phyloP scores from a whole-genome alignment of 2,797 vertebrate species.

The Chaetophractus vellerosus region DNA sequence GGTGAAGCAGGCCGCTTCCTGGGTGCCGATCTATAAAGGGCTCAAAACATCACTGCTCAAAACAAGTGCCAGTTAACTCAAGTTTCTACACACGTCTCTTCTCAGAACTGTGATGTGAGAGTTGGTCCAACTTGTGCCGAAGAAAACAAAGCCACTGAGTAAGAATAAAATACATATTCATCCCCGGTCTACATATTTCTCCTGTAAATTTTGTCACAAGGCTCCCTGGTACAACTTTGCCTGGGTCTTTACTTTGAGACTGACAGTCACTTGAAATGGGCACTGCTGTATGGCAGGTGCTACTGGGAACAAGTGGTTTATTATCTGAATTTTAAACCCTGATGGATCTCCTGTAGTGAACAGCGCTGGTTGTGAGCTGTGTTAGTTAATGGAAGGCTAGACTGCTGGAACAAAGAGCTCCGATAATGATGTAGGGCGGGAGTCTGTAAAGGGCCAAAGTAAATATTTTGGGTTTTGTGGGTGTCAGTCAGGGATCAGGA shows the following conservation, averaged over 20 bases:
- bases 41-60: background rate
- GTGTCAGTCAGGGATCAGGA: too few relatives aligned
- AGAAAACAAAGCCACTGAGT: background rate
- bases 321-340: background rate
- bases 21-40: background rate
- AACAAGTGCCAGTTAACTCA: background rate
- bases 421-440: background rate
- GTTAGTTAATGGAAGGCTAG: background rate
- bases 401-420: background rate
- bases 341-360: fast-evolving
- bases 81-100: background rate
- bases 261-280: background rate
- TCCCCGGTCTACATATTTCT: background rate
- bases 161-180: background rate
- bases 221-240: background rate
- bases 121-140: background rate
- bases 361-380: background rate
- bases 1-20: background rate
- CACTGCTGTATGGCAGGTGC: background rate
- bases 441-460: background rate
- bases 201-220: background rate
- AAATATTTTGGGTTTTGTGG: background rate
- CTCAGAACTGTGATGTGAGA: background rate
- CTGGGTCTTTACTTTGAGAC: background rate
- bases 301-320: background rate